Conservation (phyloP, 2,888 invertebrate species). For the Terebella lapidaria region DNA sequence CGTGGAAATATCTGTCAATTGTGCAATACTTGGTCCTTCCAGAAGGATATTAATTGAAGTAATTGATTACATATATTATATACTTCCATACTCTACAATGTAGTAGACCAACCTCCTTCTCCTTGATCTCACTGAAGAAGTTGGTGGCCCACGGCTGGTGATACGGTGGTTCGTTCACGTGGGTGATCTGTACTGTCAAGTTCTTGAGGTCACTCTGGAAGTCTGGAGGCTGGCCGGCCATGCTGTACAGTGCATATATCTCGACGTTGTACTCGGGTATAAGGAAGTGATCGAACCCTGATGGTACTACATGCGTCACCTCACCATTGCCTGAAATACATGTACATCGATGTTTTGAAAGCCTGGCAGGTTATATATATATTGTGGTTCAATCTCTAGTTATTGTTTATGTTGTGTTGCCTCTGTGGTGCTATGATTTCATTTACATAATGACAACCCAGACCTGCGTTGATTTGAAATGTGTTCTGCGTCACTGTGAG, state of each 20-base stretch:
- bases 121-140: too few species aligned
- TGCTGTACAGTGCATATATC: not conserved
- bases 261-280: not conserved
- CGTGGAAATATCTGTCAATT: not conserved
- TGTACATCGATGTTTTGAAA: too few species aligned
- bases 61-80: not conserved
- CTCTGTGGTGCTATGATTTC: too few species aligned
- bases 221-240: too few species aligned
- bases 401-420: too few species aligned
- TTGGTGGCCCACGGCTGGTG: not conserved
- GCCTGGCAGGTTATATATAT: too few species aligned
- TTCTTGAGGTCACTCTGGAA: not conserved
- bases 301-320: not conserved
- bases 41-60: not conserved
- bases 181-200: not conserved
- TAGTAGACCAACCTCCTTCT: not conserved
- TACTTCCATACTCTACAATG: not conserved
- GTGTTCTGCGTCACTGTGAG: too few species aligned
- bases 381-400: too few species aligned
- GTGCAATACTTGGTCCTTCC: not conserved
- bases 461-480: too few species aligned
- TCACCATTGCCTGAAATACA: too few species aligned
- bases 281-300: not conserved
- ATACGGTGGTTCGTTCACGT: constrained; percentile 1
- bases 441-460: too few species aligned